Evolutionary conservation across 2,888 invertebrate genomes (phyloP), one percentile per base, ranked within the genome.

Genomic region (Zaprionus bogoriensis): DNA sequence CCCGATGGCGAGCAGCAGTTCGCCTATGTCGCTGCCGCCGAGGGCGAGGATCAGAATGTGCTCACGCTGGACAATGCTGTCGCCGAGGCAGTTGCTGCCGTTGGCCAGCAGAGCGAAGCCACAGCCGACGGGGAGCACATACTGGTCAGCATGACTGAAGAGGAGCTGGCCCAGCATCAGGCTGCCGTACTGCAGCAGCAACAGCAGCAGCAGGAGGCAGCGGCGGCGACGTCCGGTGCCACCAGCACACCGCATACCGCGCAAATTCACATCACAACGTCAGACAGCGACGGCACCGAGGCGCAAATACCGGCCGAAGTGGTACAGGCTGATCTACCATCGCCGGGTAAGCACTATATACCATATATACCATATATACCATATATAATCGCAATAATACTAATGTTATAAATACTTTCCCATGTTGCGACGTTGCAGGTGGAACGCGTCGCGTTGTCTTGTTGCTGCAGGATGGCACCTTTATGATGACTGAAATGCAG

Each of bases 401-500:
- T n/a, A n/a, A n/a, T n/a, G n/a, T 9, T 23, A 12, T 14, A 17
- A 10, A 28, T n/a, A n/a, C 9, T 20, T 1, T 19, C 4, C 2
- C 0, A 10, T 9, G 1, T 17, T 5, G 22, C 3, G 7, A 1
- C 6, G 57, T 68, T 72, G 0, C 17, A 96, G 96, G 96, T 89
- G 96, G 96, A 57, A 96, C 96, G 17, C 93, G 96, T 82, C 94
- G 96, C 89, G 96, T 96, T 17, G 96, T 96, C 5, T 92, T 96
- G n/a, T 92, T 96, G 84, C 91, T 96, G 77, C 96, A 96, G 6
- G 96, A 96, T 89, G 96, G 96, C 67, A 96, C 95, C 86, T 92
- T 96, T 64, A 96, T 96, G 92, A 95, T 96, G 94, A 96, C 96
- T 4, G 96, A 96, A 90, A 94, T 97, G 66, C 95, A 96, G 79